These are phyloP conservation scores for Monodelphis domestica DNA, from an alignment of 2,797 vertebrate species.

Conservation along the genomic window DNA sequence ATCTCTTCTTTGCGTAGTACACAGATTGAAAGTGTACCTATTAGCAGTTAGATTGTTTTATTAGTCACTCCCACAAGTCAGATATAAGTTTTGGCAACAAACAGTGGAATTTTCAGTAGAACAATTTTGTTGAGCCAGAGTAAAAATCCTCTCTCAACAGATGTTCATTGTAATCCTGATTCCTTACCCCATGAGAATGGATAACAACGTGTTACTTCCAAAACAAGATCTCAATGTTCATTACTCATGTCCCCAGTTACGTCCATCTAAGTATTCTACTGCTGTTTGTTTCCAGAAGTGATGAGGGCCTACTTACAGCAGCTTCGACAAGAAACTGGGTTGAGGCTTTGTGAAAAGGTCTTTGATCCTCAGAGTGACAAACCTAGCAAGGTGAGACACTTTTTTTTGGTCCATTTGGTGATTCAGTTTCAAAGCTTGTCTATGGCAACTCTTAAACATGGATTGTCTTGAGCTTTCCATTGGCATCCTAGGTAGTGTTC, in stretches of 20 bases:
- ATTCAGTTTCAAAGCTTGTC: neutral
- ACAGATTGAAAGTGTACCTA: neutral
- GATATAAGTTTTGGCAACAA: neutral
- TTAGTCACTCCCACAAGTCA: conserved; percentile 23
- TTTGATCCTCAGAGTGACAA: conserved; percentile 98
- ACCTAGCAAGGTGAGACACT: conserved; percentile 93
- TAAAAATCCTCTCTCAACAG: neutral
- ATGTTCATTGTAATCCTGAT: neutral
- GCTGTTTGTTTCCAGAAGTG: conserved; percentile 86
- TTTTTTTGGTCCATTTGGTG: neutral
- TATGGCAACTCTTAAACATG: neutral
- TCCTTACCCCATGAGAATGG: neutral
- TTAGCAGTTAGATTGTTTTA: neutral
- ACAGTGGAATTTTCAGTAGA: neutral
- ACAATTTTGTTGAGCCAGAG: neutral
- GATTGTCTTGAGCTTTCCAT: neutral
- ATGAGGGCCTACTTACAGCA: conserved; percentile 98
- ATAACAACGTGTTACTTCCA: neutral
- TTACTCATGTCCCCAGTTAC: neutral
- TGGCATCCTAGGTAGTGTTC: neutral
- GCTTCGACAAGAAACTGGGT: conserved; percentile 95
- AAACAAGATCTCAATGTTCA: neutral
- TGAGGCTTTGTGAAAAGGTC: conserved; percentile 97
- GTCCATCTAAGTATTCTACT: neutral
- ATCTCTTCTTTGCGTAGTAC: neutral